Evolutionary conservation across 2,113 vertebrate genomes (phyloP).

Genomic region (Entelurus aequoreus): DNA sequence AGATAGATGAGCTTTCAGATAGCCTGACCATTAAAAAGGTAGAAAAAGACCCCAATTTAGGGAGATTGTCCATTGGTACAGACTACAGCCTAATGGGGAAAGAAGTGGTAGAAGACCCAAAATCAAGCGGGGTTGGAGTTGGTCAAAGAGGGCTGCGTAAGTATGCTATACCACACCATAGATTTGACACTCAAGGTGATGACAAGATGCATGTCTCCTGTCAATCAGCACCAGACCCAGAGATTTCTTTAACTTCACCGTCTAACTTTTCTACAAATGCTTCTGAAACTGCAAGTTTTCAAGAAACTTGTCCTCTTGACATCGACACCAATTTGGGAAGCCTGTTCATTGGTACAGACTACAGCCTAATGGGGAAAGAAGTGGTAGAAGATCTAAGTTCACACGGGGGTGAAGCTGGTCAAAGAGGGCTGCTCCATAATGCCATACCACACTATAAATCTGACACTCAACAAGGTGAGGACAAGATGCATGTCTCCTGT

Average conservation of each 20-base stretch:
- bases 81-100: background rate
- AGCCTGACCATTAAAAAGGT: background rate
- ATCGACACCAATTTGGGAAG: background rate
- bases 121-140: background rate
- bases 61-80: background rate
- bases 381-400: background rate
- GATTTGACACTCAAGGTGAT: conserved; percentile 3
- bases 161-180: conserved; percentile 38
- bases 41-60: background rate
- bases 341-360: background rate
- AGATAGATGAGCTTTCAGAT: background rate
- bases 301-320: background rate
- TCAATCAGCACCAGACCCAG: background rate
- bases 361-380: background rate
- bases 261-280: background rate
- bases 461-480: background rate
- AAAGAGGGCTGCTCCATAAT: conserved; percentile 21
- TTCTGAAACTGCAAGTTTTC: background rate
- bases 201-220: conserved; percentile 1
- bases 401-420: background rate
- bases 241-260: background rate
- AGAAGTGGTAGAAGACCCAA: background rate
- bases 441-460: conserved; percentile 32
- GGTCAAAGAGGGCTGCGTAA: conserved; percentile 15
- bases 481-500: conserved; percentile 1